These are phyloP conservation scores for Drosophila lini DNA, from an alignment of 1,140 invertebrate species.

Conservation along the genomic window DNA sequence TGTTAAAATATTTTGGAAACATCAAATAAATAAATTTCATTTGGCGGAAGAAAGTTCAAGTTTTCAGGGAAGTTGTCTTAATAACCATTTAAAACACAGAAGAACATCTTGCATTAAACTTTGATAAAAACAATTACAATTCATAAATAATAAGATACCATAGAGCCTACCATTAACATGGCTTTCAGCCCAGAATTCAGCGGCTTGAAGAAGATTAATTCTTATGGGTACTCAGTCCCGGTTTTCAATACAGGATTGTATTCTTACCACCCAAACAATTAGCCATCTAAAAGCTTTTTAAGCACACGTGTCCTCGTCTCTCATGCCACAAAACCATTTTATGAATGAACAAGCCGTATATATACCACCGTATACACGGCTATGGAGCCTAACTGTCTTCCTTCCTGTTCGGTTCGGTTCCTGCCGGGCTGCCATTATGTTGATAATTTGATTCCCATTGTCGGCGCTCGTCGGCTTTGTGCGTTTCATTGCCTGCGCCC, in stretches of 20 bases:
- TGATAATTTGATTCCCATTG: conserved; percentile 54
- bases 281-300: conserved; percentile 35
- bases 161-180: not conserved
- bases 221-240: no score
- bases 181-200: not conserved
- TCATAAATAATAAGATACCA: not conserved
- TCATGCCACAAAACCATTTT: conserved; percentile 30
- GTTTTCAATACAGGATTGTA: not conserved
- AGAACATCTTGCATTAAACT: not conserved
- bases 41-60: no score
- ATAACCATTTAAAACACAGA: no score
- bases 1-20: no score
- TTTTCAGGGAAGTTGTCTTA: no score
- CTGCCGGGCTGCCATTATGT: conserved; percentile 34
- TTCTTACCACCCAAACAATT: conserved; percentile 14
- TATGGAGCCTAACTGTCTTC: conserved; percentile 7
- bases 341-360: conserved; percentile 42
- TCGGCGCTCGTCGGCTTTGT: conserved; percentile 24
- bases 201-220: not conserved
- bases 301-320: conserved; percentile 10
- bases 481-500: conserved; percentile 25
- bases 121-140: not conserved
- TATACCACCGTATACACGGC: not conserved
- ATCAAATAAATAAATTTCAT: no score
- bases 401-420: conserved; percentile 3